Evolutionary conservation across 2,797 vertebrate species (phyloP), one percentile per base, ranked within the genome.

Genomic region (Platalea minor): DNA sequence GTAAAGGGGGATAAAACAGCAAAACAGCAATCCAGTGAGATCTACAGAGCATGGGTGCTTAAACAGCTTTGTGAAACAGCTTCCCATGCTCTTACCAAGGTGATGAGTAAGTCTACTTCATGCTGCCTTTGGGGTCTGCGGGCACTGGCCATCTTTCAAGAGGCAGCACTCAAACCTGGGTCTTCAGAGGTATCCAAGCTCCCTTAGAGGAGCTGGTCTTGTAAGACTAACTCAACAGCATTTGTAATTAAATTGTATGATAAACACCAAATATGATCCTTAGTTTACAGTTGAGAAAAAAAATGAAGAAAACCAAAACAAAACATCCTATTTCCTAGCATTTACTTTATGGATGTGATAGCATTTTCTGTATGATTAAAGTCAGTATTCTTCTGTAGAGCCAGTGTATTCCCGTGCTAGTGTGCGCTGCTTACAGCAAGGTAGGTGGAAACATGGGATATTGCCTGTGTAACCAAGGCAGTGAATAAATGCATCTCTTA

Each of bases 391-490:
- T 69, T 63, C 53, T 50, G 26, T 18, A 72, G 24, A 77, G 14
- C 18, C 16, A 51, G 8, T 0, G 0, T 46, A 57, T 73, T 87
- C 59, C 45, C 5, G 0, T 46, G 33, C 13, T 67, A 35, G 13
- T 28, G 20, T 26, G 29, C 10, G 33, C 13, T 68, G 37, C 35
- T 86, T 67, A 37, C 16, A 88, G 33, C n/a, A 85, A 73, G 15
- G 11, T 18, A 56, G 21, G 35, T 57, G 39, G 45, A 60, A 75
- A 83, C 95, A 21, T 3, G 14, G 46, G 31, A 39, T 72, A 33
- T 12, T 25, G 10, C 1, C 1, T 61, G 9, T 65, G 8, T 46
- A 68, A 60, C 5, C n/a, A 79, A 76, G 51, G 28, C 41, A 33
- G n/a, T 48, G 77, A 82, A 59, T 60, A 75, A 73, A 48, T 45